phyloP scores from a whole-genome alignment of 2,113 vertebrate species.

The Neogobius melanostomus region DNA sequence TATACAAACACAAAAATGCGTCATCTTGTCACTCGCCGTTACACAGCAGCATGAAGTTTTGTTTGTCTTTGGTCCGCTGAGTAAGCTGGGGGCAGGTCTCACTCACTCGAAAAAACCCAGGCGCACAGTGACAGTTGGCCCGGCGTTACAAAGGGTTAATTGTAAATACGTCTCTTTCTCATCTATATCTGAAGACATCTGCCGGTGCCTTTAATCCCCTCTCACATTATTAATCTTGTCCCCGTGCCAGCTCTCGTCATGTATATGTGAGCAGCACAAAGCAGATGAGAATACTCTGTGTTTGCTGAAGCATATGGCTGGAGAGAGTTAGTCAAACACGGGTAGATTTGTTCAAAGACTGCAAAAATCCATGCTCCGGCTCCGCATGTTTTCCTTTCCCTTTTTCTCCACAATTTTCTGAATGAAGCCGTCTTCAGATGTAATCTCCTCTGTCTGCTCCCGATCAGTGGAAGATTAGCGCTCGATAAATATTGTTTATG shows the following conservation, averaged over 20 bases:
- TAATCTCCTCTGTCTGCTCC: conserved; percentile 71
- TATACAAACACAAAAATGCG: conserved; percentile 36
- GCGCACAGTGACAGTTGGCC: conserved; percentile 57
- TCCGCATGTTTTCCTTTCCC: conserved; percentile 24
- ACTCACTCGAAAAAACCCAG: conserved; percentile 28
- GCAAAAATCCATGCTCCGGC: conserved; percentile 52
- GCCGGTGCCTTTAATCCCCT: conserved; percentile 73
- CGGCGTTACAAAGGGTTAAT: conserved; percentile 63
- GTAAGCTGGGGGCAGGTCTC: conserved; percentile 35
- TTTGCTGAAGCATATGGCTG: conserved; percentile 65
- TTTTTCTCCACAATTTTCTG: conserved; percentile 49
- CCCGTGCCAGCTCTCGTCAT: conserved; percentile 71
- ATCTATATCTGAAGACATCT: conserved; percentile 66
- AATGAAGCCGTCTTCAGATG: conserved; percentile 66
- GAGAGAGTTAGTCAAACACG: conserved; percentile 66
- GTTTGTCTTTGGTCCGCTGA: conserved; percentile 37
- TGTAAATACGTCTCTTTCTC: conserved; percentile 51
- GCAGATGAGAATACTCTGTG: conserved; percentile 64
- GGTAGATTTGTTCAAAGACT: conserved; percentile 66
- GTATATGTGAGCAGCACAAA: conserved; percentile 63
- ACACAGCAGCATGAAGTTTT: conserved; percentile 47
- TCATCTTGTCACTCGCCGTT: conserved; percentile 36
- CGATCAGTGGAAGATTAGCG: conserved; percentile 71
- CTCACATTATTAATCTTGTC: conserved; percentile 75
- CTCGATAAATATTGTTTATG: conserved; percentile 70